phyloP scores from a whole-genome alignment of 2,797 vertebrate species.

The Phoxinus dragarum region DNA sequence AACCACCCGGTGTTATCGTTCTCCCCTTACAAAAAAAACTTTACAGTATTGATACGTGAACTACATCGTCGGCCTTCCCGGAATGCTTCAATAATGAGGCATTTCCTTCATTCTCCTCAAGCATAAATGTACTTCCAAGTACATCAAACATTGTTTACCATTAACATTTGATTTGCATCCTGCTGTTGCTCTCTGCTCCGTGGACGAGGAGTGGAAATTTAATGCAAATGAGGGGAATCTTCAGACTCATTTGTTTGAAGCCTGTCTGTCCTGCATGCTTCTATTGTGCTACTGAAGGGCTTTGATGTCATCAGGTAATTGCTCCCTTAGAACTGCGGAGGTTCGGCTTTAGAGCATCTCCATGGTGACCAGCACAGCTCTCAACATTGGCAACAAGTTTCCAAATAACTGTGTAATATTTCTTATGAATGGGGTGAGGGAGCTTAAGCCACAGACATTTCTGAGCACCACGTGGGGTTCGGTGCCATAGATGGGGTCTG shows the following conservation, averaged over 20 bases:
- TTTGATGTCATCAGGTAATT: constrained; percentile 85
- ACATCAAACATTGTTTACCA: constrained; percentile 48
- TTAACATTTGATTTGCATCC: constrained; percentile 44
- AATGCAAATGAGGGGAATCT: constrained; percentile 53
- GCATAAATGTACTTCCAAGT: constrained; percentile 6
- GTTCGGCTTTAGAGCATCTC: constrained; percentile 47
- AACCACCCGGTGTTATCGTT: neutral
- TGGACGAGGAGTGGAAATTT: constrained; percentile 34
- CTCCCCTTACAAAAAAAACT: neutral
- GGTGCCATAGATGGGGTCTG: neutral
- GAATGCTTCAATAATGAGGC: constrained; percentile 26
- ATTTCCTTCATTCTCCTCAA: constrained; percentile 9
- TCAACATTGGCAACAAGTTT: constrained; percentile 23
- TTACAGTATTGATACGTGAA: neutral
- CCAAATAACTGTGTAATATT: constrained; percentile 52
- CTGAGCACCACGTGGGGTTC: constrained; percentile 11
- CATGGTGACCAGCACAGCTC: constrained; percentile 54
- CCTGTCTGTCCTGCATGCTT: constrained; percentile 44
- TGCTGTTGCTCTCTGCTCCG: neutral
- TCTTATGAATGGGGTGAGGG: constrained; percentile 35
- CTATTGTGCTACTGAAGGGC: constrained; percentile 56
- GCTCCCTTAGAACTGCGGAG: constrained; percentile 68
- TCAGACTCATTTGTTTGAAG: constrained; percentile 56
- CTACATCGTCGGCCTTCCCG: neutral
- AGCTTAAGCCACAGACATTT: constrained; percentile 42